Conservation (phyloP, 2,888 invertebrate species). For the Unio pictorum region DNA sequence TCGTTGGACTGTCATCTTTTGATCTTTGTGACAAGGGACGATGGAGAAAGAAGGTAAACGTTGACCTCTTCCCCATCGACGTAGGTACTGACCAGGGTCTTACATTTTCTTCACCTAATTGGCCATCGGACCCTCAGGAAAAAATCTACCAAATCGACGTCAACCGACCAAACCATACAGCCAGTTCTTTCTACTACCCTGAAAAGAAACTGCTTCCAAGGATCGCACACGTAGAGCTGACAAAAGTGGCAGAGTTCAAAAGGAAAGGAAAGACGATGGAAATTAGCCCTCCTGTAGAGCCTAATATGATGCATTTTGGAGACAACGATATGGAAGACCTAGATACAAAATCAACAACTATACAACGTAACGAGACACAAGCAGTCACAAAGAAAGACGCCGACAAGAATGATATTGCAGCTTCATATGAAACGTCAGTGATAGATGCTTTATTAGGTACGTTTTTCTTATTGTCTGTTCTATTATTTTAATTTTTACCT, state of each 20-base stretch:
- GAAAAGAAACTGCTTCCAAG: conserved; percentile 89
- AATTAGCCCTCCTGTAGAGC: conserved; percentile 17
- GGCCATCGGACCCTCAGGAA: conserved; percentile 92
- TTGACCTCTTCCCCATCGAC: conserved; percentile 93
- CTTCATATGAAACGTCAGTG: neutral
- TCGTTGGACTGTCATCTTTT: conserved; percentile 89
- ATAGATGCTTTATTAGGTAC: too few species aligned
- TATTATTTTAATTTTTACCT: too few species aligned
- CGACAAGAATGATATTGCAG: neutral
- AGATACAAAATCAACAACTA: neutral
- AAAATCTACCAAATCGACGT: conserved; percentile 91
- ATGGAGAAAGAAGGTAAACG: conserved; percentile 91
- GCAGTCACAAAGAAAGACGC: neutral
- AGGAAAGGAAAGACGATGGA: conserved; percentile 25
- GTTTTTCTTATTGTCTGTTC: too few species aligned
- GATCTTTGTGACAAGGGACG: conserved; percentile 92
- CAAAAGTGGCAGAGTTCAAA: conserved; percentile 63
- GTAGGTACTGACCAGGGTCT: conserved; percentile 96
- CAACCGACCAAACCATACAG: conserved; percentile 90
- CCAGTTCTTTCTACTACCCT: conserved; percentile 94
- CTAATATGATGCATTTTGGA: conserved; percentile 28
- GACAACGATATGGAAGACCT: conserved; percentile 6
- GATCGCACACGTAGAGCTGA: conserved; percentile 83
- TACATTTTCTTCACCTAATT: conserved; percentile 96
- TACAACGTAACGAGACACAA: neutral